phyloP scores from a whole-genome alignment of 2,797 vertebrate species.

The Vipera latastei region DNA sequence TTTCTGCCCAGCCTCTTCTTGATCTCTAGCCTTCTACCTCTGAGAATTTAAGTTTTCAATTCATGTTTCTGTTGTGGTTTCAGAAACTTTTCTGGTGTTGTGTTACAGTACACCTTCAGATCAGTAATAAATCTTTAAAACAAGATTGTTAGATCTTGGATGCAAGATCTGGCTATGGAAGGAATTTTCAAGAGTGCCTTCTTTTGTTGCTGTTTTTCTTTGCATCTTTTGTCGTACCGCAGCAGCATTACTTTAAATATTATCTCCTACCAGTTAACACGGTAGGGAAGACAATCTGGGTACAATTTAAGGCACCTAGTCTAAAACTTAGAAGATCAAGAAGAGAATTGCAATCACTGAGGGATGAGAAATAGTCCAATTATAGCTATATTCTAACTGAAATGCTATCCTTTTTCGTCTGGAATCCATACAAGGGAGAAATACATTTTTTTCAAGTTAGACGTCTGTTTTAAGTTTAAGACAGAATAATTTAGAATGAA shows the following conservation, averaged over 20 bases:
- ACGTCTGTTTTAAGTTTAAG: slow-evolving; percentile 52
- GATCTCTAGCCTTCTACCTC: not conserved
- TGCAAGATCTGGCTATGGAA: slow-evolving; percentile 55
- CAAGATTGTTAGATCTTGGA: slow-evolving; percentile 61
- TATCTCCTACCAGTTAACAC: slow-evolving; percentile 44
- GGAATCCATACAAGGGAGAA: not conserved
- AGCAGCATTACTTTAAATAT: slow-evolving; percentile 52
- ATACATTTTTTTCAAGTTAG: slow-evolving; percentile 32
- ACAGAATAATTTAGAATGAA: slow-evolving; percentile 52
- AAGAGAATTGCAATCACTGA: slow-evolving; percentile 55
- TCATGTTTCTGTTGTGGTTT: slow-evolving; percentile 2
- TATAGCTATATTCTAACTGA: slow-evolving; percentile 1
- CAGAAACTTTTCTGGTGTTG: slow-evolving; percentile 34
- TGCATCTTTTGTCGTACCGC: slow-evolving; percentile 44
- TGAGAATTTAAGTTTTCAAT: not conserved
- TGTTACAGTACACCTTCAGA: slow-evolving; percentile 51
- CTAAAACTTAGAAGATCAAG: slow-evolving; percentile 58
- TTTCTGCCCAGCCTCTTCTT: not conserved
- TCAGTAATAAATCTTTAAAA: slow-evolving; percentile 54
- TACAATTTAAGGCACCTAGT: slow-evolving; percentile 42
- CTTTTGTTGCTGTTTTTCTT: slow-evolving; percentile 60
- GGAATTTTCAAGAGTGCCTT: slow-evolving; percentile 63
- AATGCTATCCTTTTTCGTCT: slow-evolving; percentile 40
- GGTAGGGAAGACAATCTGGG: slow-evolving; percentile 29
- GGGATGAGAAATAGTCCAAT: slow-evolving; percentile 51